A percentile compares a stretch with the other conserved stretches of the same genome.
Conservation (phyloP, 2,113 vertebrate species). For the Oophaga pumilio region DNA sequence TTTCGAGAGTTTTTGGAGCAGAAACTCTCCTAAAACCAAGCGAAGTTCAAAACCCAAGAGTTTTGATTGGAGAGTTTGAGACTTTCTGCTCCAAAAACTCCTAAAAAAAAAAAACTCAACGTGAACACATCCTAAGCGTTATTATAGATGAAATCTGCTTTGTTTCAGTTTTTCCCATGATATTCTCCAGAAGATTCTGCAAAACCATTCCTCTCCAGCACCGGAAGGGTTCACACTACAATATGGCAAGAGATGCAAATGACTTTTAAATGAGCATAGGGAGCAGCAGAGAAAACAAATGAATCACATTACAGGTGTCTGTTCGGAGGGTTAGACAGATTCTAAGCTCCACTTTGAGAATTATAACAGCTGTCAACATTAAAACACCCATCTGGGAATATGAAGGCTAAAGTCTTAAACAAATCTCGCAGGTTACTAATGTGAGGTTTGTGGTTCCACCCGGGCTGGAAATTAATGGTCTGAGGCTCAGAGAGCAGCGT, state of each 20-base stretch:
- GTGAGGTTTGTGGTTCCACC: constrained; percentile 60
- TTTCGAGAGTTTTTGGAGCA: no score
- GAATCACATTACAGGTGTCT: constrained; percentile 70
- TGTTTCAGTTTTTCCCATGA: background rate
- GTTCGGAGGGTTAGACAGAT: constrained; percentile 64
- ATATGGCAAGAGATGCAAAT: constrained; percentile 65
- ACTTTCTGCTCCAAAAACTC: no score
- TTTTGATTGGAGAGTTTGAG: no score
- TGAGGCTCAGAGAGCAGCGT: constrained; percentile 61
- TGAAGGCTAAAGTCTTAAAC: constrained; percentile 66
- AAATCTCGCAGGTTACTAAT: constrained; percentile 68
- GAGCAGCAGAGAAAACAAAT: constrained; percentile 69
- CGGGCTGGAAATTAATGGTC: constrained; percentile 65
- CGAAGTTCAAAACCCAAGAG: no score
- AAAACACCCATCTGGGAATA: constrained; percentile 66
- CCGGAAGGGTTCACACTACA: constrained; percentile 60
- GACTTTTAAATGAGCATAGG: constrained; percentile 69
- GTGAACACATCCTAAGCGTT: background rate
- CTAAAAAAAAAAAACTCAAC: no score
- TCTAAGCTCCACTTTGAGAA: constrained; percentile 67
- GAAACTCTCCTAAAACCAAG: no score
- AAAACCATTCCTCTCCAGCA: constrained; percentile 38
- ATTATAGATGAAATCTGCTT: background rate
- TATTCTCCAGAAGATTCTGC: background rate
- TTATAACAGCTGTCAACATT: constrained; percentile 72